These are phyloP conservation scores for Pachliopta kotzebuea DNA, from an alignment of 2,888 invertebrate genomes.

Conservation along the genomic window DNA sequence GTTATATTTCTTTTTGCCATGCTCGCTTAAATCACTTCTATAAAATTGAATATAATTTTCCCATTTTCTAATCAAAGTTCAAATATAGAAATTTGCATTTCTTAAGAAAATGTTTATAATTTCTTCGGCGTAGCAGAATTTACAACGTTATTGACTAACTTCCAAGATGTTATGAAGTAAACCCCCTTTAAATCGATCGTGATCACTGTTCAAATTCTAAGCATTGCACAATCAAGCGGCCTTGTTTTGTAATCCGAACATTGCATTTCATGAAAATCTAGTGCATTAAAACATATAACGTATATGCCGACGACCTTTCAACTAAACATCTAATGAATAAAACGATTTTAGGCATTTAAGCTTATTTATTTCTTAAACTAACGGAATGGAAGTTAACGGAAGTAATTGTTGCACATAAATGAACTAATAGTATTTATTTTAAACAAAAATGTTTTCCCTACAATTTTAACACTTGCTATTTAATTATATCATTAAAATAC, in stretches of 20 bases:
- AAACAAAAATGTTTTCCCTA: too few species aligned
- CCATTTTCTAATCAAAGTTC: neutral
- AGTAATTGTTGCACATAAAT: neutral
- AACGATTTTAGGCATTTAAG: neutral
- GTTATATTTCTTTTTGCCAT: neutral
- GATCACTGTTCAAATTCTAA: conserved; percentile 14
- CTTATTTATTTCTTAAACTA: neutral
- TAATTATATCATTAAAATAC: too few species aligned
- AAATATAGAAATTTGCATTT: neutral
- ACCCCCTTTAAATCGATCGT: conserved; percentile 14
- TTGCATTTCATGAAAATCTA: conserved; percentile 16
- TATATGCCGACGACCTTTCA: neutral
- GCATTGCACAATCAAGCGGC: conserved; percentile 11
- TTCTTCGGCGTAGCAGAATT: neutral
- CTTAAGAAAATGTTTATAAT: neutral
- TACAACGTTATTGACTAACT: neutral
- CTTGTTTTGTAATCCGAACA: conserved; percentile 21
- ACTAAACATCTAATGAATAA: neutral
- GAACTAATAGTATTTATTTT: too few species aligned
- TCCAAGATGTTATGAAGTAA: neutral
- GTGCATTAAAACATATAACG: conserved; percentile 12
- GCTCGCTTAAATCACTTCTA: neutral
- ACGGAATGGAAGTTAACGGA: neutral
- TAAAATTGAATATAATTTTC: neutral
- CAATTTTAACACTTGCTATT: too few species aligned